A percentile compares a stretch with the other conserved stretches of the same genome.
Conservation (phyloP, 2,113 vertebrate genomes). For the Pycnonotus jocosus region DNA sequence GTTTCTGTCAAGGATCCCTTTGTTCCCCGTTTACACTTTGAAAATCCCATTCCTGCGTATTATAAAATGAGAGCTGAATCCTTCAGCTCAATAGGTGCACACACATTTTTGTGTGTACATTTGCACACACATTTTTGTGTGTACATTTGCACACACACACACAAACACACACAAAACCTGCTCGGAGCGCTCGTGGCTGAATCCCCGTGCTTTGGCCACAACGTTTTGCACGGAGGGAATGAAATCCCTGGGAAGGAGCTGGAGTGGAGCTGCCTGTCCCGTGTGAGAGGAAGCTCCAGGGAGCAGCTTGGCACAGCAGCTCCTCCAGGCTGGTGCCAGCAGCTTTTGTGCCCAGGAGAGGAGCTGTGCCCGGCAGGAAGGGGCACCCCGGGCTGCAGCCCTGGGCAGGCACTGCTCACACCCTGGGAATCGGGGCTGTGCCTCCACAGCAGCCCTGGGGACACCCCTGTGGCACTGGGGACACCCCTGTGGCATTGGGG, state of each 20-base stretch:
- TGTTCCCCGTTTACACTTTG: not conserved
- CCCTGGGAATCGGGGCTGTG: not conserved
- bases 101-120: not conserved
- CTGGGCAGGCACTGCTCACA: not conserved
- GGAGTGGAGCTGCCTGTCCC: not conserved
- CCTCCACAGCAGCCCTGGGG: not conserved
- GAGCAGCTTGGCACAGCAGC: not conserved
- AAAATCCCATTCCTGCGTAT: not conserved
- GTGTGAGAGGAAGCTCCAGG: not conserved
- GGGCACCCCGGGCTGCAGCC: not conserved
- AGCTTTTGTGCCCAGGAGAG: not conserved
- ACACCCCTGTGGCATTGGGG: not conserved
- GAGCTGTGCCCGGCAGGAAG: not conserved
- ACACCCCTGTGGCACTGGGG: not conserved
- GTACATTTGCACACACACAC: not conserved
- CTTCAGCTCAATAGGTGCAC: rapidly evolving
- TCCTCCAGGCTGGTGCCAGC: not conserved
- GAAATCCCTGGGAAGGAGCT: not conserved
- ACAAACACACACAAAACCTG: not conserved
- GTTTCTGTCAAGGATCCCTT: not conserved
- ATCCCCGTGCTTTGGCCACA: not conserved
- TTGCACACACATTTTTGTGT: not conserved
- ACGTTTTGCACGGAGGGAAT: not conserved
- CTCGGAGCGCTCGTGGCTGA: not conserved
- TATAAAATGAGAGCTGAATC: not conserved